Evolutionary conservation across 2,113 vertebrate genomes (phyloP).

Genomic region (Raja brachyura): DNA sequence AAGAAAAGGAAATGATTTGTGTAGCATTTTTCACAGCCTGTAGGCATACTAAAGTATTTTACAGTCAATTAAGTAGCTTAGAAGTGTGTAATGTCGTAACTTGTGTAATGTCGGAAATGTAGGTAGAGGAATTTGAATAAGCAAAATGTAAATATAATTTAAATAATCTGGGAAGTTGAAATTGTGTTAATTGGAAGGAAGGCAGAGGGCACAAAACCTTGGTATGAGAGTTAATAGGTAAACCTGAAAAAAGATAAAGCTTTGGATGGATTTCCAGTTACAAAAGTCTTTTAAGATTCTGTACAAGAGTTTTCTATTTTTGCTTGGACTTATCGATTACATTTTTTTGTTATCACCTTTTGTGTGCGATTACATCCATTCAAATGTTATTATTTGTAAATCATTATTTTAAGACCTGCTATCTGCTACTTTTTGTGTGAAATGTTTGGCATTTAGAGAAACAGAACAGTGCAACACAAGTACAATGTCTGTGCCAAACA

Average conservation of each 20-base stretch:
- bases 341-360: background rate
- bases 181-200: background rate
- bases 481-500: too few relatives aligned
- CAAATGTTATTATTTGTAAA: background rate
- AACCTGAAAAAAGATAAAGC: background rate
- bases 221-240: background rate
- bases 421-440: background rate
- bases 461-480: background rate
- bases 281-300: background rate
- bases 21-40: too few relatives aligned
- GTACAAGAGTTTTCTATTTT: background rate
- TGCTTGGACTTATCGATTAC: background rate
- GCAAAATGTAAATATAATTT: background rate
- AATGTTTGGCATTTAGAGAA: background rate
- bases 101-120: too few relatives aligned
- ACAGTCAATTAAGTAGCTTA: too few relatives aligned
- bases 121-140: background rate
- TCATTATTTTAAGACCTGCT: background rate
- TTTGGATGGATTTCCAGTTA: background rate
- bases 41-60: too few relatives aligned
- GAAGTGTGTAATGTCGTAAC: too few relatives aligned
- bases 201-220: background rate
- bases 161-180: background rate
- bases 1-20: too few relatives aligned
- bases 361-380: background rate